Percentiles rank a stretch among this genome's conserved stretches.
Conservation (phyloP, 2,888 invertebrate genomes). For the Lepeophtheirus nordmannii region DNA sequence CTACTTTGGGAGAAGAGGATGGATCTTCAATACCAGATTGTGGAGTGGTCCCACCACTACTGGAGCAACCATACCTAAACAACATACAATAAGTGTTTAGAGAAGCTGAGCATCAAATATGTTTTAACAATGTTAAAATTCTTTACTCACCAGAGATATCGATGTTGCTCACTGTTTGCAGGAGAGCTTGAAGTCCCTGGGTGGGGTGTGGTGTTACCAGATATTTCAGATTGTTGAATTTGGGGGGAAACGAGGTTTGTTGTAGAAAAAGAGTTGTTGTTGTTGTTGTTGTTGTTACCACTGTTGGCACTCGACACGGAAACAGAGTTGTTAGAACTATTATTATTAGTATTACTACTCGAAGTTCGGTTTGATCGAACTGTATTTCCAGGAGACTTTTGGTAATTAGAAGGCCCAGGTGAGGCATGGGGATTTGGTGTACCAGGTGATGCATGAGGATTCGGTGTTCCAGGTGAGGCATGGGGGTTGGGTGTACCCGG, state of each 20-base stretch:
- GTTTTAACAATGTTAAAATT: no score
- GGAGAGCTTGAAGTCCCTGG: constrained; percentile 17
- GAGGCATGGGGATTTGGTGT: background rate
- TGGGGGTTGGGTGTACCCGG: constrained; percentile 2
- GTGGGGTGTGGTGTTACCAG: constrained; percentile 22
- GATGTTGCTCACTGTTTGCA: constrained; percentile 11
- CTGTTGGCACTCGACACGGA: background rate
- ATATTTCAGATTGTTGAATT: constrained; percentile 18
- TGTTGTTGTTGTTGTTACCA: background rate
- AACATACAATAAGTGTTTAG: background rate
- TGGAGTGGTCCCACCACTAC: constrained; percentile 14
- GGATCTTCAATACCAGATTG: constrained; percentile 11
- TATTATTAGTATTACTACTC: no score
- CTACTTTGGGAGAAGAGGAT: constrained; percentile 7
- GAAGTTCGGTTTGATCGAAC: no score
- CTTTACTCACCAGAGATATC: constrained; percentile 9
- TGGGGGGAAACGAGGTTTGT: background rate
- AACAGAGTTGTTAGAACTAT: background rate
- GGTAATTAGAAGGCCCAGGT: no score
- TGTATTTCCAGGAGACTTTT: no score
- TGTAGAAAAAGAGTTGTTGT: background rate
- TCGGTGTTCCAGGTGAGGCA: background rate
- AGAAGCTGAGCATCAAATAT: no score
- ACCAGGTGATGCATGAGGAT: background rate
- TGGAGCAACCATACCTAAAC: constrained; percentile 7